These are phyloP conservation scores for Schizaphis graminum DNA, from an alignment of 2,888 invertebrate species.

Conservation along the genomic window DNA sequence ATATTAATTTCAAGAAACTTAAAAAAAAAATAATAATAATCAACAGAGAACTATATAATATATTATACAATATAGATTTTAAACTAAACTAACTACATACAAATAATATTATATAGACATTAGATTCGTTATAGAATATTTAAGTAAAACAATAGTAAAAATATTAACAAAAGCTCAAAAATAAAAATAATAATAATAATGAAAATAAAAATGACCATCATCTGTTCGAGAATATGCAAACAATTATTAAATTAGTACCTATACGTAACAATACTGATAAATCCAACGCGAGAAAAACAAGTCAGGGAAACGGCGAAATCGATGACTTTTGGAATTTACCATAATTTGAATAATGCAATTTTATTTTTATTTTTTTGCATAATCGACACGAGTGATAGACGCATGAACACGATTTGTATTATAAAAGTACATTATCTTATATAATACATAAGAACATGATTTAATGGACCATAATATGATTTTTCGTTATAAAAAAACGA, in stretches of 20 bases:
- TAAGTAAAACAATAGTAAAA: constrained; percentile 35
- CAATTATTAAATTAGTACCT: background rate
- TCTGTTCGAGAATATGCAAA: background rate
- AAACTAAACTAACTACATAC: background rate
- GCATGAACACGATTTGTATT: background rate
- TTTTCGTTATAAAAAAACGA: background rate
- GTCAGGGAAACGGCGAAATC: background rate
- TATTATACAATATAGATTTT: background rate
- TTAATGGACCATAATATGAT: background rate
- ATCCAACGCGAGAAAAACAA: background rate
- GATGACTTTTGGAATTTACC: constrained; percentile 16
- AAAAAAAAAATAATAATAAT: background rate
- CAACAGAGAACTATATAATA: constrained; percentile 2
- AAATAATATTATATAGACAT: background rate
- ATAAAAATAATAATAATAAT: constrained; percentile 31
- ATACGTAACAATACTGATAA: constrained; percentile 17
- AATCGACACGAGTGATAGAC: background rate
- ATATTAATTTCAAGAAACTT: background rate
- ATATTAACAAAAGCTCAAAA: constrained; percentile 43
- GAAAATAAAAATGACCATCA: background rate
- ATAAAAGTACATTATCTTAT: background rate
- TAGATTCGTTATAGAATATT: constrained; percentile 7
- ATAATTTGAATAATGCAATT: background rate
- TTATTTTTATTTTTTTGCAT: background rate
- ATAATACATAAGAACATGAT: background rate